Evolutionary conservation across 2,797 vertebrate genomes (phyloP), one percentile per base, ranked within the genome.

Genomic region (Psittacula echo): DNA sequence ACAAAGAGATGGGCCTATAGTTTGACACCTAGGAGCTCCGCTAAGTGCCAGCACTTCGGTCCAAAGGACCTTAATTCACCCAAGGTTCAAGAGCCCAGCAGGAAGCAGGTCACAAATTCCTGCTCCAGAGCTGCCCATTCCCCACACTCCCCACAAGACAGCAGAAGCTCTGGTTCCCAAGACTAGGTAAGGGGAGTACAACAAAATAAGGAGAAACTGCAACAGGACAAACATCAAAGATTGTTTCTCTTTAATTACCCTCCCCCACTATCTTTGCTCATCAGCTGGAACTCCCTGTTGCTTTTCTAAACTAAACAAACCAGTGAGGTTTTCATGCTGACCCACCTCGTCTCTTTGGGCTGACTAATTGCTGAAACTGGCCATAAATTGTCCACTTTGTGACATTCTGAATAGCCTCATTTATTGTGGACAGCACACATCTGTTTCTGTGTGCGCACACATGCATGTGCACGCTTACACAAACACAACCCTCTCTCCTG

Each of bases 191-290:
- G 75, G 66, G 62, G 60, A 91, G 21, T 51, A 76, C 73, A 91
- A 87, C 16, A 85, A 87, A 93, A 82, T 15, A 8, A 87, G 27
- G 27, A 89, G 66, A 93, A 93, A 88, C 71, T 84, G 29, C 65
- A 95, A 79, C 42, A 93, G 93, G 89, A 70, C 64, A 90, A 95
- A 95, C 90, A 95, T 78, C 84, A 89, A 88, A 96, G 75, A 92
- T 76, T 97, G 96, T 97, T 97, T 97, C 96, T 93, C 72, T 97
- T 97, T 96, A 95, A 97, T 97, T 97, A 96, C 84, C 61, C 78
- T 86, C 70, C 81, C 92, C 90, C 26, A 2, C 53, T 89, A 89
- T 95, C 95, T 91, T 83, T 83, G 45, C 74, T 91, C 91, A 95
- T 97, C 95, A 94, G 71, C 78, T 93, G 85, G 58, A 96, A 97